phyloP scores from a whole-genome alignment of 2,888 invertebrate genomes.

The Camptogramma bilineatum region DNA sequence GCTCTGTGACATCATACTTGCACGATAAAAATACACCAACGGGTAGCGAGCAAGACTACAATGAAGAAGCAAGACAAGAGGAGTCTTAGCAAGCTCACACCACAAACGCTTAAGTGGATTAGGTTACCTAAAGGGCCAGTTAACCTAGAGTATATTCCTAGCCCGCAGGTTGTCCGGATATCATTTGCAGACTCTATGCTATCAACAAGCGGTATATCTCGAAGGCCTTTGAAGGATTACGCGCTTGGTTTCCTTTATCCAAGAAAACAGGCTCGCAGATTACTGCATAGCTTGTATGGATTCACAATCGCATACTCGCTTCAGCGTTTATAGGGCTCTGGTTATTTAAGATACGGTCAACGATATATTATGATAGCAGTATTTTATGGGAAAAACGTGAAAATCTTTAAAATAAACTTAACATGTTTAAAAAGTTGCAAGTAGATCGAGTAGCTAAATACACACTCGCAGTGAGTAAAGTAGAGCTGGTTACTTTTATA shows the following conservation, averaged over 20 bases:
- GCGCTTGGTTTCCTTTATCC: constrained; percentile 14
- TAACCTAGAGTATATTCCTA: not conserved
- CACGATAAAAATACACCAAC: too few relatives aligned
- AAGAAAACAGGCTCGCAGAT: constrained; percentile 32
- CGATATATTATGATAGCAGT: not conserved
- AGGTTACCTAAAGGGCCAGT: too few relatives aligned
- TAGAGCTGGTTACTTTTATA: too few relatives aligned
- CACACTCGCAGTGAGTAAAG: too few relatives aligned
- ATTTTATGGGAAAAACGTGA: not conserved
- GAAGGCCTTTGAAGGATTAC: constrained; percentile 26
- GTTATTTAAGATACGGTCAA: not conserved
- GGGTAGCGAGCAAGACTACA: too few relatives aligned
- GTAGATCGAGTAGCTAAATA: too few relatives aligned
- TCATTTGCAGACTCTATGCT: constrained; percentile 6
- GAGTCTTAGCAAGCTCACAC: too few relatives aligned
- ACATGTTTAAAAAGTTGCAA: too few relatives aligned
- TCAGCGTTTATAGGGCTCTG: constrained; percentile 13
- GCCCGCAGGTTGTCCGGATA: not conserved
- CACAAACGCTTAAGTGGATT: too few relatives aligned
- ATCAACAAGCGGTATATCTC: constrained; percentile 7
- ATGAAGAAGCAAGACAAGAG: too few relatives aligned
- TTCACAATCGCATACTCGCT: constrained; percentile 29
- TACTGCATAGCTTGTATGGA: constrained; percentile 18
- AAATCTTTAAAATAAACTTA: too few relatives aligned
- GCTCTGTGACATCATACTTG: too few relatives aligned